These are phyloP conservation scores for Dioctria linearis DNA, from an alignment of 2,888 invertebrate genomes.

Conservation along the genomic window DNA sequence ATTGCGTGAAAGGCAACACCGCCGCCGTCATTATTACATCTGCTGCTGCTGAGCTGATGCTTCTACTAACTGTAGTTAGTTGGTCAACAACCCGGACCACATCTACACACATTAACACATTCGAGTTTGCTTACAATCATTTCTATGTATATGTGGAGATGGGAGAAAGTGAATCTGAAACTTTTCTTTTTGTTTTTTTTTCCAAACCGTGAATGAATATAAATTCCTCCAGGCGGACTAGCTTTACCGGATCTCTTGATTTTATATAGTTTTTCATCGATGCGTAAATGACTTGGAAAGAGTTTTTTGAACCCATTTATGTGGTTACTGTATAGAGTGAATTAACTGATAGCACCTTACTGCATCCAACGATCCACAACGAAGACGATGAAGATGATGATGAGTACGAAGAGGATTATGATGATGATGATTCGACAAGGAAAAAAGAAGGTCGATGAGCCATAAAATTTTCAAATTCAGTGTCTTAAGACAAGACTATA, in stretches of 20 bases:
- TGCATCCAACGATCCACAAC: too few species aligned
- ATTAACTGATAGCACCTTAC: too few species aligned
- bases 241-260: background rate
- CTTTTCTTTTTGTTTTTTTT: constrained; percentile 21
- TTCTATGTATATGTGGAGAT: background rate
- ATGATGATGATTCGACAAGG: constrained; percentile 2
- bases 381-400: too few species aligned
- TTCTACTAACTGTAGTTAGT: too few species aligned
- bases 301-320: constrained; percentile 28
- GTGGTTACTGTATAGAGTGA: too few species aligned
- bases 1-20: constrained; percentile 37
- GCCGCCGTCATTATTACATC: background rate
- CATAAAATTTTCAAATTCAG: constrained; percentile 26
- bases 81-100: constrained; percentile 37
- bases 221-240: too few species aligned
- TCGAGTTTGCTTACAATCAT: background rate
- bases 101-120: background rate
- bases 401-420: too few species aligned
- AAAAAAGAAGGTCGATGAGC: constrained; percentile 31
- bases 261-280: constrained; percentile 24
- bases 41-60: too few species aligned
- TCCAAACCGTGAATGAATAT: background rate
- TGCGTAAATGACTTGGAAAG: background rate
- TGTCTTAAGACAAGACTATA: too few species aligned
- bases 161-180: constrained; percentile 19